phyloP scores from a whole-genome alignment of 2,797 vertebrate species.

The Gymnothorax javanicus region DNA sequence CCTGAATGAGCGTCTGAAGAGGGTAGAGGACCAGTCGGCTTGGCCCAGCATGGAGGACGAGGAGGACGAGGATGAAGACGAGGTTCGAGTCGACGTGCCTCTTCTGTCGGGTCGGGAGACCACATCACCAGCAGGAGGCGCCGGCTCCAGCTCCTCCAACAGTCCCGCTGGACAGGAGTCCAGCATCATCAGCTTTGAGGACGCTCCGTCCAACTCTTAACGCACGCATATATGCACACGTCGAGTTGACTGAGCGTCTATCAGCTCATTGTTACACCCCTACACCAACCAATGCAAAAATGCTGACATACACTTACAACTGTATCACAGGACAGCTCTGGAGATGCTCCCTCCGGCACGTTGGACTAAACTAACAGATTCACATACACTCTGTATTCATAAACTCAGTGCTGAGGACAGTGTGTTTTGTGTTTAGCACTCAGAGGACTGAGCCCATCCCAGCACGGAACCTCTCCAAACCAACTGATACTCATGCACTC shows the following conservation, averaged over 20 bases:
- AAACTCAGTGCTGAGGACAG: background rate
- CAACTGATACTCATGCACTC: background rate
- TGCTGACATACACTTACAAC: background rate
- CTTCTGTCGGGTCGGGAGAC: conserved; percentile 67
- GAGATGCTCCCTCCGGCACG: background rate
- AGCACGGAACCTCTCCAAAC: conserved; percentile 10
- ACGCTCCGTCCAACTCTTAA: conserved; percentile 85
- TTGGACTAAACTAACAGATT: background rate
- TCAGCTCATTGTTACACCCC: conserved; percentile 38
- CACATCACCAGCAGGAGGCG: conserved; percentile 48
- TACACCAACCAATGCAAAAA: conserved; percentile 16
- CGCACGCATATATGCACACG: conserved; percentile 53
- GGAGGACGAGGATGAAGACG: conserved; percentile 86
- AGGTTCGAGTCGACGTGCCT: conserved; percentile 74
- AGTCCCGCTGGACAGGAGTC: conserved; percentile 77
- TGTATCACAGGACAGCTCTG: background rate
- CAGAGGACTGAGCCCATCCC: background rate
- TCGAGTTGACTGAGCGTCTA: conserved; percentile 39
- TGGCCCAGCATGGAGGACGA: conserved; percentile 99
- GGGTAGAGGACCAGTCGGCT: conserved; percentile 89
- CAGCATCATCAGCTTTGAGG: conserved; percentile 91
- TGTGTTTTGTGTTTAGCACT: background rate
- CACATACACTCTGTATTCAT: background rate
- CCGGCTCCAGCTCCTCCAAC: conserved; percentile 49
- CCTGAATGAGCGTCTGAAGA: conserved; percentile 93